Evolutionary conservation across 1,140 invertebrate species (phyloP).

Genomic region (Eupeodes corollae): DNA sequence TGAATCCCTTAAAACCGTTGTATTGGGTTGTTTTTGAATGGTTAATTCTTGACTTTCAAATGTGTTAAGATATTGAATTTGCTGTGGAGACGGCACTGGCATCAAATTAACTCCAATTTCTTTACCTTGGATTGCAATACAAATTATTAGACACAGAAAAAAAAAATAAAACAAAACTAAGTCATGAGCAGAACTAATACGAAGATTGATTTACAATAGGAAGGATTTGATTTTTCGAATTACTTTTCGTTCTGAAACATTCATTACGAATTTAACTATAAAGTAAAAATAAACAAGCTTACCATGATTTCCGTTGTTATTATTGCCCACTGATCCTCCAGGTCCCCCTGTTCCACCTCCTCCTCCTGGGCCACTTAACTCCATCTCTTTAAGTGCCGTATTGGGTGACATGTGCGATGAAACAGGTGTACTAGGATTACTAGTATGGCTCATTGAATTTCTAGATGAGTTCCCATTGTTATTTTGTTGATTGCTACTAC

Average conservation of each 20-base stretch:
- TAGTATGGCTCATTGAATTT: constrained; percentile 42
- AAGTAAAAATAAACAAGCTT: too few relatives aligned
- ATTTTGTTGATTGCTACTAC: neutral
- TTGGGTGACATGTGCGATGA: constrained; percentile 50
- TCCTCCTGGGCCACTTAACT: neutral
- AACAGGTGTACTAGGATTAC: constrained; percentile 59
- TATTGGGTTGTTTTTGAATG: constrained; percentile 93
- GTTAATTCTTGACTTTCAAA: constrained; percentile 94
- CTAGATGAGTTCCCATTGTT: constrained; percentile 8
- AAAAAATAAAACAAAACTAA: too few relatives aligned
- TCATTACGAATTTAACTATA: too few relatives aligned
- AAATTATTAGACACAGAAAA: too few relatives aligned
- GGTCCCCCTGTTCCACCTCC: neutral
- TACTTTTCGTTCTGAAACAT: too few relatives aligned
- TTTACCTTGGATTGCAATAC: constrained; percentile 39
- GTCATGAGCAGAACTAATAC: too few relatives aligned
- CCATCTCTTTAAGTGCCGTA: constrained; percentile 27
- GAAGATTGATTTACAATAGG: too few relatives aligned
- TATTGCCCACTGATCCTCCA: too few relatives aligned
- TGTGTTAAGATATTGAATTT: constrained; percentile 89
- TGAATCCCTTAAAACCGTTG: constrained; percentile 39
- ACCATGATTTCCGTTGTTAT: too few relatives aligned
- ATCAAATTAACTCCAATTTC: constrained; percentile 71
- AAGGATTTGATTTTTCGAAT: too few relatives aligned
- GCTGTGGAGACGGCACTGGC: constrained; percentile 91